Base-by-base conservation (phyloP, 2,113 vertebrate species). In the Pipra filicauda region DNA sequence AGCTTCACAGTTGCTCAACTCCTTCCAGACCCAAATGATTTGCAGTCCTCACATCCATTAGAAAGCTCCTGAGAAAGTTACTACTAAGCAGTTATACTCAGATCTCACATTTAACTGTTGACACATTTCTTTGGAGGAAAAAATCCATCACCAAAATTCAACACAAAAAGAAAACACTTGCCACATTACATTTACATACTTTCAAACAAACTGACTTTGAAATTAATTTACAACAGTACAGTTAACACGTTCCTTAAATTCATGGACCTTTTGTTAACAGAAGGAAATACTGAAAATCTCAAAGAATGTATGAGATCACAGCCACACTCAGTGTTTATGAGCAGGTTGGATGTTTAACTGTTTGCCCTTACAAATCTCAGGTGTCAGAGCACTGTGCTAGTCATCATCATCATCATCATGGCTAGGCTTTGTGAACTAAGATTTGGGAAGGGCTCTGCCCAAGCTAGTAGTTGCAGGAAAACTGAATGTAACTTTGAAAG, bases 1-100 rank as follows among this genome's bases (percentile, higher is more conserved):
- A 89, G 66, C 83, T 94, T 95, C 44, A 59, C 59, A 91, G 82
- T 95, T 97, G 93, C 96, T 97, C 97, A 98, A 91, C 66, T 96
- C 88, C 92, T 97, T 97, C 92, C 90, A 96, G 90, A 97, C 65
- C 74, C 75, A 95, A 96, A 97, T 59, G 62, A 91, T 92, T 91
- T 89, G 69, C 85, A 93, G 88, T 77, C 61, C 69, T 96, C 55
- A 85, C 52, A 93, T 52, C 93, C 73, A 91, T 85, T 66, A 90
- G 93, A 70, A 96, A 91, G 65, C 22, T 96, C 55, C 71, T 75
- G 46, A 85, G 33, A 94, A 39, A 93, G 46, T 28, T 91, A 86
- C 82, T 96, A 91, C 90, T 92, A 95, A 93, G 64, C 41, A 69
- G 84, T 57, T 66, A 65, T 83, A 74, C 39, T 95, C 71, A 88